Conservation (phyloP, 2,113 vertebrate genomes). For the Glaucomys volans region DNA sequence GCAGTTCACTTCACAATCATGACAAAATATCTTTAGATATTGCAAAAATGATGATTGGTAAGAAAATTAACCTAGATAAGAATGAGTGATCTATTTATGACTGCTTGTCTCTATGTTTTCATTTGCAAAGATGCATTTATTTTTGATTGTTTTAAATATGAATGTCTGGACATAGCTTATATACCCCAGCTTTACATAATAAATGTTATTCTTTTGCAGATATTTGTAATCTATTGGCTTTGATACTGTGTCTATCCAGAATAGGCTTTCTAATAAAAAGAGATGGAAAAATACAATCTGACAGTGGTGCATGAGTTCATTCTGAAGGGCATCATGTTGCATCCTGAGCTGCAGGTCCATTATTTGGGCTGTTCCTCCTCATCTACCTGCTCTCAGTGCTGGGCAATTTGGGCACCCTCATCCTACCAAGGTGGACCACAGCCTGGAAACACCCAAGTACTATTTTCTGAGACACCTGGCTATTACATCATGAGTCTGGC, state of each 20-base stretch:
- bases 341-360: neutral
- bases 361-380: conserved; percentile 53
- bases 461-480: conserved; percentile 68
- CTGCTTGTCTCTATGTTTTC: no score
- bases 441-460: conserved; percentile 67
- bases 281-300: neutral
- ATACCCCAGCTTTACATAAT: neutral
- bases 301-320: neutral
- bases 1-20: neutral
- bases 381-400: conserved; percentile 49
- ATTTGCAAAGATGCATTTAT: neutral
- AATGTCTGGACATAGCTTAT: neutral
- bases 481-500: neutral
- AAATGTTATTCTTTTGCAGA: neutral
- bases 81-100: neutral
- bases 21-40: neutral
- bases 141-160: neutral
- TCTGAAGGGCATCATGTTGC: neutral
- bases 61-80: neutral
- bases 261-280: neutral
- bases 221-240: no score
- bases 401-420: conserved; percentile 51
- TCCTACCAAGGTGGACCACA: conserved; percentile 42
- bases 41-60: neutral
- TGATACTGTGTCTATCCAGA: neutral